Evolutionary conservation across 2,888 invertebrate genomes (phyloP), one percentile per base, ranked within the genome.

Genomic region (Ennomos erosarius): DNA sequence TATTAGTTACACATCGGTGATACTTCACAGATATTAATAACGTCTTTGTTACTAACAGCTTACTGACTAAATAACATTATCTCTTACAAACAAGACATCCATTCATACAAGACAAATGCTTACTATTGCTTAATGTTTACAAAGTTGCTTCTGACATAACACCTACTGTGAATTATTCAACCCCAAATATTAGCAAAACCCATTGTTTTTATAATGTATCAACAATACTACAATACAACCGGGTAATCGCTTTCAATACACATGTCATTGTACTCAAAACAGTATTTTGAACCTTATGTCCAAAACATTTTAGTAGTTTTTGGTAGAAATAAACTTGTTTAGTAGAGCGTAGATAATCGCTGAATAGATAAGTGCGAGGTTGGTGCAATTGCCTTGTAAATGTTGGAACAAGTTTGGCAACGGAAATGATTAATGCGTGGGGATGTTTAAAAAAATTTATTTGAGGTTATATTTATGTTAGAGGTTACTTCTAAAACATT

Each of bases 281-380:
- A 34, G 10, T 34, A 13, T 1, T 48, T 35, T 48, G 10, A 34
- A 40, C 39, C 43, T 35, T 59, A 40, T 40, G 11, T 9, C 33
- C 12, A 45, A 26, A 26, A 6, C 2, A 36, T 10, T 4, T 12
- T 54, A 59, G 50, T 46, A 8, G 11, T 11, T 13, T 50, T 53
- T 53, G 10, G 10, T 26, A 36, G 11, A 36, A 54, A 49, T 54
- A 38, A 11, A 13, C 35, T 11, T 38, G 43, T 45, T 50, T 45
- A 59, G 49, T 59, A 45, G 59, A 55, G 59, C 54, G 54, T 50
- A 42, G 45, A 26, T 40, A 59, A 59, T 59, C 40, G 42, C 34
- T 46, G 42, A 46, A 50, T 46, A 46, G 54, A 13, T 16, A 33
- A 44, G 37, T 42, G 35, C 47, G 48, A 58, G 57, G 52, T 8